These are phyloP conservation scores for Ceratoteleas bidentatus DNA, from an alignment of 1,140 invertebrate species.

Conservation along the genomic window DNA sequence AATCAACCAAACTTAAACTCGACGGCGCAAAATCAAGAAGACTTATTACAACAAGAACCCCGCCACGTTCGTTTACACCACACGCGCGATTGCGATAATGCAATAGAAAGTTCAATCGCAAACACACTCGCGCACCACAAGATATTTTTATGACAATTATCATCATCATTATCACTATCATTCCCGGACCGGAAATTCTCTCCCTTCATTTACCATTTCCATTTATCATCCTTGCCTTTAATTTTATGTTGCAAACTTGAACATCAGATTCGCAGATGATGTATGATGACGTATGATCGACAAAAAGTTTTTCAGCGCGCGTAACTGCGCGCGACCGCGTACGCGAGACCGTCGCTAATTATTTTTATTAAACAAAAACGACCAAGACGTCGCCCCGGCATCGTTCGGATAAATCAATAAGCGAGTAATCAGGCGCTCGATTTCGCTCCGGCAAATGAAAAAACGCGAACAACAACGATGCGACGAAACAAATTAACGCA, in stretches of 20 bases:
- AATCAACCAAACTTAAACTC: no score
- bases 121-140: conserved; percentile 14
- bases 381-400: conserved; percentile 22
- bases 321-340: conserved; percentile 47
- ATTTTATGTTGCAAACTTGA: conserved; percentile 53
- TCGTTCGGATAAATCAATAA: conserved; percentile 58
- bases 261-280: conserved; percentile 57
- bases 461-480: conserved; percentile 8
- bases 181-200: conserved; percentile 40
- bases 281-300: conserved; percentile 56
- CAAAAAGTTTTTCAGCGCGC: conserved; percentile 52
- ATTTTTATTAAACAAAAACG: conserved; percentile 52
- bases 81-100: no score
- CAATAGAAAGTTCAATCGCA: conserved; percentile 4
- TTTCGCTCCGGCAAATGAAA: conserved; percentile 2
- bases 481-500: no score
- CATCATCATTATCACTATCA: conserved; percentile 53
- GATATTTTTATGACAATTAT: conserved; percentile 52
- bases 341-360: conserved; percentile 37
- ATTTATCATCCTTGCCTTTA: conserved; percentile 63
- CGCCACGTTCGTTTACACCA: no score
- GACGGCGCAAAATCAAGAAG: no score
- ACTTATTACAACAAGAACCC: no score
- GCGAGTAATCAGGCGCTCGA: conserved; percentile 29
- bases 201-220: conserved; percentile 55